Percentiles rank a stretch among this genome's conserved stretches.
phyloP scores from a whole-genome alignment of 2,797 vertebrate genomes.

The Netta rufina region DNA sequence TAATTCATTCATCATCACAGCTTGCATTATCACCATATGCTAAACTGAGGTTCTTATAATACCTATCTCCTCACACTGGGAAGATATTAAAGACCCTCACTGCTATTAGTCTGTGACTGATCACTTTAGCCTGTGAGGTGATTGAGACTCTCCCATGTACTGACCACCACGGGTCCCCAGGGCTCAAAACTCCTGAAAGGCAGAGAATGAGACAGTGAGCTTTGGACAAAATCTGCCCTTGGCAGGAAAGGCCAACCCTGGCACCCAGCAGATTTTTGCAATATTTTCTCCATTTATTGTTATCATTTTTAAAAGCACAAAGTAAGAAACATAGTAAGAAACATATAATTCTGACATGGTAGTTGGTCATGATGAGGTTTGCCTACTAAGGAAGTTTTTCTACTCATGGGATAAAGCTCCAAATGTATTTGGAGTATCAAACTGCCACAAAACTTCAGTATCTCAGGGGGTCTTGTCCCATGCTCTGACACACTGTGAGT shows the following conservation, averaged over 20 bases:
- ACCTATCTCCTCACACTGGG: not conserved
- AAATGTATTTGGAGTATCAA: not conserved
- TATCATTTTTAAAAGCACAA: not conserved
- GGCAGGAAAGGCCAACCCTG: not conserved
- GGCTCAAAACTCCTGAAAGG: not conserved
- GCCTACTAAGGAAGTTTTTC: not conserved
- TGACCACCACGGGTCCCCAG: not conserved
- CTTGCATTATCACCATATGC: not conserved
- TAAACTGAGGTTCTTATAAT: not conserved
- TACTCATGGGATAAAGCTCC: not conserved
- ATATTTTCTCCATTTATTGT: not conserved
- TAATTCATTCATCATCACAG: not conserved
- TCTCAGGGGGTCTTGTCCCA: not conserved
- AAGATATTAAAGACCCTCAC: not conserved
- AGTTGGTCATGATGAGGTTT: not conserved
- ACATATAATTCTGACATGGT: not conserved
- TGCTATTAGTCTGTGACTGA: not conserved
- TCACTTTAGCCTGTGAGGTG: not conserved
- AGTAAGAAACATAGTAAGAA: not conserved
- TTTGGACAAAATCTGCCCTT: not conserved
- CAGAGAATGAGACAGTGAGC: not conserved
- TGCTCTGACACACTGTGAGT: fast-evolving
- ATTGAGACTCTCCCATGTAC: not conserved
- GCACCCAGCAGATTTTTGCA: not conserved
- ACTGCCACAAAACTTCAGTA: not conserved